phyloP scores from a whole-genome alignment of 2,888 invertebrate genomes.

The Seira sanloemensis region DNA sequence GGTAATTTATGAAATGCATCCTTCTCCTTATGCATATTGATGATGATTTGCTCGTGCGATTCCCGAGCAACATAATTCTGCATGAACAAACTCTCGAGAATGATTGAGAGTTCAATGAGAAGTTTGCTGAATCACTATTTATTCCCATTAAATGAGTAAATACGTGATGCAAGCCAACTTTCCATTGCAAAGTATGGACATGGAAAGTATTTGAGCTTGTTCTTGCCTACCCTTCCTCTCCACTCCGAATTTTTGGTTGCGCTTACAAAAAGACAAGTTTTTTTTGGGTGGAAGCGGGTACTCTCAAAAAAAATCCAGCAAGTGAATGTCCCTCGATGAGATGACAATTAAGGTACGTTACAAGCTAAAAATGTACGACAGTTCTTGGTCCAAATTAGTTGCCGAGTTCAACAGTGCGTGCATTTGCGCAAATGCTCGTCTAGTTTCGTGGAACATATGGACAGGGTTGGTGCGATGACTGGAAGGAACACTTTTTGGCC shows the following conservation, averaged over 20 bases:
- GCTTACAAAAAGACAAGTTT: too few species aligned
- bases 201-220: neutral
- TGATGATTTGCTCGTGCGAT: neutral
- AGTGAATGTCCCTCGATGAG: neutral
- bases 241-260: neutral
- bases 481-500: neutral
- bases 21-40: neutral
- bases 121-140: slow-evolving; percentile 5
- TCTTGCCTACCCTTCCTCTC: neutral
- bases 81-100: neutral
- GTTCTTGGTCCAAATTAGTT: neutral
- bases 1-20: neutral
- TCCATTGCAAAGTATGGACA: neutral
- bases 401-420: neutral
- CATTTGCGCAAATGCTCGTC: neutral
- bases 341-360: slow-evolving; percentile 7
- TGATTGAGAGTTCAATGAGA: neutral
- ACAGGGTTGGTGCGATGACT: neutral
- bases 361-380: neutral
- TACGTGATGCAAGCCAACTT: neutral
- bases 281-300: too few species aligned
- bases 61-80: too few species aligned
- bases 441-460: neutral
- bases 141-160: slow-evolving; percentile 12
- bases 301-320: neutral